These are phyloP conservation scores for Archips crataeganus DNA, from an alignment of 2,888 invertebrate genomes.

Conservation along the genomic window DNA sequence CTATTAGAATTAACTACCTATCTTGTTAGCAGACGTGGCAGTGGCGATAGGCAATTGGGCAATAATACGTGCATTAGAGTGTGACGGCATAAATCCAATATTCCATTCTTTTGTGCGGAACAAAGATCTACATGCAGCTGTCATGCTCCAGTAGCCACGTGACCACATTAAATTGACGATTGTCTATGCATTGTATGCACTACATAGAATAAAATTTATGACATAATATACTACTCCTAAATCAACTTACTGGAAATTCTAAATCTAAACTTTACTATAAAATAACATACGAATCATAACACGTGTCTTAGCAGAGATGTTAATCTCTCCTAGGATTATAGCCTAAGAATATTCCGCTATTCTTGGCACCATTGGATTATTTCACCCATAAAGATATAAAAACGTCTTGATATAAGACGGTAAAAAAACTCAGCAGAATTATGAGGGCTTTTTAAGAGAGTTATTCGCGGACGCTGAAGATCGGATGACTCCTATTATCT, in stretches of 20 bases:
- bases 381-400: constrained; percentile 9
- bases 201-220: not conserved
- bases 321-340: constrained; percentile 17
- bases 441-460: constrained; percentile 21
- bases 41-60: constrained; percentile 25
- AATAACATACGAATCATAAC: not conserved
- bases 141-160: constrained; percentile 16
- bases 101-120: constrained; percentile 39
- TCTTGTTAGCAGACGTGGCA: constrained; percentile 33
- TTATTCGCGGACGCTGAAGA: constrained; percentile 22
- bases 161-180: constrained; percentile 27
- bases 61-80: constrained; percentile 37
- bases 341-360: constrained; percentile 19
- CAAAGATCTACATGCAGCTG: constrained; percentile 38
- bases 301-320: constrained; percentile 10
- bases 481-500: constrained; percentile 20
- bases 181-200: constrained; percentile 20
- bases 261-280: not conserved
- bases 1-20: constrained; percentile 32
- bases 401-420: constrained; percentile 7
- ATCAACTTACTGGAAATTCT: no score
- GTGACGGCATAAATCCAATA: constrained; percentile 37
- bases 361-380: constrained; percentile 18
- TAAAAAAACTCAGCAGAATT: constrained; percentile 14
- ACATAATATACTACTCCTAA: no score